These are phyloP conservation scores for Thecocarcelia acutangulata DNA, from an alignment of 2,888 invertebrate species.

Conservation along the genomic window DNA sequence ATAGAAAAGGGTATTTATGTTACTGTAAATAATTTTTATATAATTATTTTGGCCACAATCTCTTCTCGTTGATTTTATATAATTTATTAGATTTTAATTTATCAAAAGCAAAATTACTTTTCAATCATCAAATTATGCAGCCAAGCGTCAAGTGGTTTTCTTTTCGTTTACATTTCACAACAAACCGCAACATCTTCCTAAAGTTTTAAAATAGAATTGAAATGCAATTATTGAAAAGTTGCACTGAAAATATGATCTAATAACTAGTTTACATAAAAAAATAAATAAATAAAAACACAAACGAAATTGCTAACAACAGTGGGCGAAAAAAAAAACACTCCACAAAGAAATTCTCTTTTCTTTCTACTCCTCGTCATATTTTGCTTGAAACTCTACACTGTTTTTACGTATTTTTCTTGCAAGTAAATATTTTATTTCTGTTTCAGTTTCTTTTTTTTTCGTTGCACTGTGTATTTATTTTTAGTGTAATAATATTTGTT, in stretches of 20 bases:
- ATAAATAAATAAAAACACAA: not conserved
- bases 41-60: conserved; percentile 5
- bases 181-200: conserved; percentile 47
- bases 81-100: conserved; percentile 7
- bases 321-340: not conserved
- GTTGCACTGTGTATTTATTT: conserved; percentile 26
- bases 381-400: conserved; percentile 1
- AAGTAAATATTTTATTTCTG: not conserved
- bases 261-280: not conserved
- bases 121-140: conserved; percentile 53
- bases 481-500: not conserved
- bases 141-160: conserved; percentile 45
- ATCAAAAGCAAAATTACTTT: not conserved
- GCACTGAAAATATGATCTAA: conserved; percentile 30
- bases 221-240: conserved; percentile 3
- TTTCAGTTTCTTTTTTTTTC: conserved; percentile 6
- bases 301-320: conserved; percentile 22
- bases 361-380: no score
- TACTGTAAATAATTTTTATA: no score
- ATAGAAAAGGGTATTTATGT: no score
- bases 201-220: conserved; percentile 20
- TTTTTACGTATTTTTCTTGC: conserved; percentile 3
- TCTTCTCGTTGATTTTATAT: conserved; percentile 5
- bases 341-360: no score
- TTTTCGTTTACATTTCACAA: conserved; percentile 3